Conservation (phyloP, 2,888 invertebrate genomes). For the Palloptera scutellata region DNA sequence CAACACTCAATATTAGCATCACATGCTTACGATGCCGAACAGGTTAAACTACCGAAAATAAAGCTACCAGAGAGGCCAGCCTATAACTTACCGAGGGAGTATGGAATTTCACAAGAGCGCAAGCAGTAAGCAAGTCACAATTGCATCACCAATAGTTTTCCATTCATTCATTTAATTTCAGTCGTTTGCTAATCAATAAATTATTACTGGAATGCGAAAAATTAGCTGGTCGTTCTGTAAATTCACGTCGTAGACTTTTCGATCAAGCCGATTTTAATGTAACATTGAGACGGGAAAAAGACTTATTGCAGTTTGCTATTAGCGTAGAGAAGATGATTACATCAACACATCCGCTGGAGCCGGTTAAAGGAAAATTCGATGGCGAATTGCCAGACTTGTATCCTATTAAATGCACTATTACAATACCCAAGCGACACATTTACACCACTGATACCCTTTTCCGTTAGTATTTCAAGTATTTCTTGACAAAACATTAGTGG, state of each 20-base stretch:
- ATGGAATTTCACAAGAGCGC: conserved; percentile 77
- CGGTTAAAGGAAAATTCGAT: conserved; percentile 66
- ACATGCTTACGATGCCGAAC: conserved; percentile 80
- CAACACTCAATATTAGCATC: conserved; percentile 72
- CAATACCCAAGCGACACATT: conserved; percentile 67
- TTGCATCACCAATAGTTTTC: not conserved
- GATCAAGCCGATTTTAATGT: conserved; percentile 70
- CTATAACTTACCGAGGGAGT: conserved; percentile 74
- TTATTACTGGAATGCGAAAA: conserved; percentile 75
- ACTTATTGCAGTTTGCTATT: conserved; percentile 72
- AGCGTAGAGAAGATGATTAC: conserved; percentile 74
- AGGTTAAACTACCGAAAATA: conserved; percentile 77
- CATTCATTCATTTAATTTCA: conserved; percentile 62
- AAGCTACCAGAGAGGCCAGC: conserved; percentile 76
- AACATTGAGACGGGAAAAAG: conserved; percentile 70
- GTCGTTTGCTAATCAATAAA: conserved; percentile 72
- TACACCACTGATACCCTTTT: conserved; percentile 72
- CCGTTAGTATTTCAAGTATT: conserved; percentile 69
- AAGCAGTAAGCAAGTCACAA: conserved; percentile 69
- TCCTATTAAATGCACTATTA: conserved; percentile 77
- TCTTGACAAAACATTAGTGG: not conserved
- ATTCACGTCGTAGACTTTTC: conserved; percentile 68
- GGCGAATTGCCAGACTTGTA: conserved; percentile 74
- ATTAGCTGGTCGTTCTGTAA: conserved; percentile 67
- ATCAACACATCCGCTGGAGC: conserved; percentile 70